Base-by-base conservation (phyloP, 2,888 invertebrate species). In the Epinotia nisella region DNA sequence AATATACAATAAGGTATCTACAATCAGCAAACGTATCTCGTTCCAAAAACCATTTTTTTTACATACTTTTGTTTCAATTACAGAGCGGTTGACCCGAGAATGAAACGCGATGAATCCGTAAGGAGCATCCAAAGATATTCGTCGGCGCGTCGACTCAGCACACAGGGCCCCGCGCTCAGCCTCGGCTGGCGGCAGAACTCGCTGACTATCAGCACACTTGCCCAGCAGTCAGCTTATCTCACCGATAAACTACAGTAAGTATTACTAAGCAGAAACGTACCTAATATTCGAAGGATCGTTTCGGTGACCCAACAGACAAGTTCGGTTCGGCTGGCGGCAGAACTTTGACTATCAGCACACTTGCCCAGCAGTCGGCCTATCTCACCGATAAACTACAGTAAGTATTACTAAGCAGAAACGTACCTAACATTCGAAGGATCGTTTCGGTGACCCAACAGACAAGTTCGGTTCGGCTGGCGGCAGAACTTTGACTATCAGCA, bases 91-190 rank as follows among this genome's bases (percentile, higher is more conserved):
- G 82, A 86, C 80, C 81, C 85, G 86, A 92, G 89, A 91, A 93
- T 93, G 93, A 89, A 85, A 88, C 92, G 92, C 79, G 87, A 90
- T 91, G 92, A 92, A 62, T 92, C 92, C 80, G 19, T 83, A 80
- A 91, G 80, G 80, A 90, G 86, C 81, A 74, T 89, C 76, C 76
- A 80, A 77, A 82, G 77, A 77, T 83, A 78, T 71, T 73, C 81
- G 76, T 13, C 77, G 78, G n/a, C 68, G 58, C 80, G 84, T 35
- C 82, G 82, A 41, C 13, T 77, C 74, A 83, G 80, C 74, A 76
- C 80, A 68, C 80, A 79, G 41, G 71, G 77, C 66, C 74, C 81
- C 62, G 78, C 82, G 74, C 76, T 86, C 3, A 4, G 55, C 10
- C 7, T 49, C n/a, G 73, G 74, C 19, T 75, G 75, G 75, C 73